Evolutionary conservation across 1,140 invertebrate genomes (phyloP).

Genomic region (Araneus ventricosus): DNA sequence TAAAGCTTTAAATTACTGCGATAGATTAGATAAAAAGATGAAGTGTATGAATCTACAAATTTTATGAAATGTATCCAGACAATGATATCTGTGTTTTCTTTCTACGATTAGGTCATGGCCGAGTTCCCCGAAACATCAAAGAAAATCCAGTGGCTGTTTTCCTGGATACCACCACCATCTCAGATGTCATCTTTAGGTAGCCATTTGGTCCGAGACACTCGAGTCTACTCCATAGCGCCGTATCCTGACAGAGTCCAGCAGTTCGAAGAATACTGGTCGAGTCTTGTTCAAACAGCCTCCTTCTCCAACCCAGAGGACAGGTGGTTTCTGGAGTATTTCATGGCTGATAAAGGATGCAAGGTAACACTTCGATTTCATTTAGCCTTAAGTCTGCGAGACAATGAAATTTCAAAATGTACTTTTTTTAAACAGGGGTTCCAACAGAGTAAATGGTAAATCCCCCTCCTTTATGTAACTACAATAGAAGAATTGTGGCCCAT

Average conservation of each 20-base stretch:
- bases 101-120: conserved; percentile 43
- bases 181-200: not conserved
- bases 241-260: conserved; percentile 60
- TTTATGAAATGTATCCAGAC: no score
- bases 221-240: conserved; percentile 64
- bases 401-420: no score
- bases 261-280: conserved; percentile 72
- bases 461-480: no score
- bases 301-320: conserved; percentile 40
- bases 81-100: not conserved
- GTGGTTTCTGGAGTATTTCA: conserved; percentile 73
- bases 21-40: no score
- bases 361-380: not conserved
- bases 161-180: conserved; percentile 70
- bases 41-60: no score
- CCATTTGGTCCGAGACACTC: not conserved
- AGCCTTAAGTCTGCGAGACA: no score
- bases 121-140: conserved; percentile 43
- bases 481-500: no score
- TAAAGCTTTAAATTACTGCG: no score
- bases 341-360: conserved; percentile 75
- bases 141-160: conserved; percentile 74
- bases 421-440: no score
- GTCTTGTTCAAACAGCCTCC: not conserved
- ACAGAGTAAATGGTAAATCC: no score